Evolutionary conservation across 1,140 invertebrate genomes (phyloP).

Genomic region (Drosophila equinoxialis): DNA sequence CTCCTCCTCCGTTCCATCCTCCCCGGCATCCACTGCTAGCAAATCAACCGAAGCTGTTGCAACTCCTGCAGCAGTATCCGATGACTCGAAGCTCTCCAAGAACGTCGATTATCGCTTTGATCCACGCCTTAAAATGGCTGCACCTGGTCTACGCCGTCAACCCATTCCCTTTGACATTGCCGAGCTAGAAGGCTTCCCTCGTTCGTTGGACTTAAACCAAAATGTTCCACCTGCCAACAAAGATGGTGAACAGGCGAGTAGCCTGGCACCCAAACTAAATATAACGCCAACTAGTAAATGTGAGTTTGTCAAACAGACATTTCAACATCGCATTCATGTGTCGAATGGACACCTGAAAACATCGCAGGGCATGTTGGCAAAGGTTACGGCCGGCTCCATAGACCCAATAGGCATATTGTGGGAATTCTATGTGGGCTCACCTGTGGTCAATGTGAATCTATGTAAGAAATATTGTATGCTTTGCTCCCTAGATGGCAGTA

Average conservation of each 20-base stretch:
- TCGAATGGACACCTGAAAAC: slow-evolving; percentile 72
- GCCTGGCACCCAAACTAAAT: slow-evolving; percentile 55
- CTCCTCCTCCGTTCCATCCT: not conserved
- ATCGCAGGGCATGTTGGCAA: slow-evolving; percentile 66
- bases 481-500: slow-evolving; percentile 74
- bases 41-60: too few species aligned
- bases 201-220: not conserved
- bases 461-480: slow-evolving; percentile 77
- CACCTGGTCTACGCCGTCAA: slow-evolving; percentile 24
- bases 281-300: slow-evolving; percentile 65
- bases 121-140: slow-evolving; percentile 30
- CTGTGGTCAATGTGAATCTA: slow-evolving; percentile 77
- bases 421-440: slow-evolving; percentile 71
- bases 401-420: slow-evolving; percentile 38
- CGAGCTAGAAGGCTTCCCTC: slow-evolving; percentile 12
- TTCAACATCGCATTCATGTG: slow-evolving; percentile 72
- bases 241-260: slow-evolving; percentile 54
- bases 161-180: slow-evolving; percentile 19
- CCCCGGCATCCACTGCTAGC: not conserved
- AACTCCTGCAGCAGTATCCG: slow-evolving; percentile 12
- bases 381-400: slow-evolving; percentile 52
- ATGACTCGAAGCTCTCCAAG: slow-evolving; percentile 32
- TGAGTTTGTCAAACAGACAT: slow-evolving; percentile 65
- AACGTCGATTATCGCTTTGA: slow-evolving; percentile 29
- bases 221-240: not conserved